Evolutionary conservation across 2,888 invertebrate species (phyloP).

Genomic region (Tuta absoluta): DNA sequence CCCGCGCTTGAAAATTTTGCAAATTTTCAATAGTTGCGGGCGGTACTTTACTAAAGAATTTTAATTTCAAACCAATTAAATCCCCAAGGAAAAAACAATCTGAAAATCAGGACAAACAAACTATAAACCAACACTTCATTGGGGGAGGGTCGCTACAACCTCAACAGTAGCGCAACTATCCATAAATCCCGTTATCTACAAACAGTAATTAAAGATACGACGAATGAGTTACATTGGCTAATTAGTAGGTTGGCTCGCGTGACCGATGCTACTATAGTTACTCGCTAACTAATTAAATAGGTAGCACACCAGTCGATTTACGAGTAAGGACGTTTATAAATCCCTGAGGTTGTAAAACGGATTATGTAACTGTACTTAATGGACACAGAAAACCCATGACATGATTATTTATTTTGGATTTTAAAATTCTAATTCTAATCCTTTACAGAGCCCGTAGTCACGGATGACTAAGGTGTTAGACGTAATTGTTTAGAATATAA

Average conservation of each 20-base stretch:
- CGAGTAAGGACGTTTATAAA: neutral
- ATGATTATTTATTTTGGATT: too few species aligned
- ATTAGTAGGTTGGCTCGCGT: slow-evolving; percentile 9
- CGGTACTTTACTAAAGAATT: too few species aligned
- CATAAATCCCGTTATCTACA: slow-evolving; percentile 15
- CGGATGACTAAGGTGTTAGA: too few species aligned
- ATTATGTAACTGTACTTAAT: too few species aligned
- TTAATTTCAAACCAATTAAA: too few species aligned
- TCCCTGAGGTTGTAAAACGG: neutral
- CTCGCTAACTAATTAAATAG: slow-evolving; percentile 14
- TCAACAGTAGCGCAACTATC: neutral
- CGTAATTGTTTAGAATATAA: too few species aligned
- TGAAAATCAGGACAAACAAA: neutral
- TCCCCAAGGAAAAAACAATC: too few species aligned
- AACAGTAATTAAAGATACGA: slow-evolving; percentile 19
- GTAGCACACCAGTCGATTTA: slow-evolving; percentile 4
- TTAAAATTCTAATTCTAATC: too few species aligned
- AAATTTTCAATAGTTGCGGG: too few species aligned
- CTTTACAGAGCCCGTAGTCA: too few species aligned
- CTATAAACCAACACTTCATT: slow-evolving; percentile 3
- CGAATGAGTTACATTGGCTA: slow-evolving; percentile 15
- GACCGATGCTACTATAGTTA: slow-evolving; percentile 16
- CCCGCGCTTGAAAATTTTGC: too few species aligned
- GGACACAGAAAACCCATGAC: too few species aligned
- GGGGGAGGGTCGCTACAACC: neutral